phyloP scores from a whole-genome alignment of 2,113 vertebrate species.

The Vulpes vulpes region DNA sequence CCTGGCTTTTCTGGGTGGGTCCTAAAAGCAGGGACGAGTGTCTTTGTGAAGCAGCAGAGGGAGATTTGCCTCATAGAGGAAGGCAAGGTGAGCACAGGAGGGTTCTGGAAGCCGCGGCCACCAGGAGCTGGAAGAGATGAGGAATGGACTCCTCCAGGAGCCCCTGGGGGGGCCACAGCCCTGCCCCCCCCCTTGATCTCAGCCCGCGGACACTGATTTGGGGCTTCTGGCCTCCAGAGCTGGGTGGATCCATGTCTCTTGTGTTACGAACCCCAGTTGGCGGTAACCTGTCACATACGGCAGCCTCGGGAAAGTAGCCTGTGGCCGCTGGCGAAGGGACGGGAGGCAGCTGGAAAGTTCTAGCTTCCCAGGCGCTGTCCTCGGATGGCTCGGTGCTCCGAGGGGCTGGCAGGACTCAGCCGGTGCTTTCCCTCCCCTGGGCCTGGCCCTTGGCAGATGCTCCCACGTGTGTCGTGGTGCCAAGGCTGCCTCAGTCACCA shows the following conservation, averaged over 20 bases:
- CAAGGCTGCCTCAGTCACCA: not conserved
- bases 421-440: not conserved
- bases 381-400: not conserved
- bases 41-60: not conserved
- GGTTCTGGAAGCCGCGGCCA: not conserved
- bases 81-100: not conserved
- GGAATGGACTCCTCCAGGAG: not conserved
- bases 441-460: not conserved
- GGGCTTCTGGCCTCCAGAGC: not conserved
- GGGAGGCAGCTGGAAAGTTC: not conserved
- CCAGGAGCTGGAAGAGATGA: not conserved
- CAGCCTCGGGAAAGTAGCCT: not conserved
- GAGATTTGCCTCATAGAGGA: not conserved
- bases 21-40: not conserved
- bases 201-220: not conserved
- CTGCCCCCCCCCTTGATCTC: not conserved
- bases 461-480: accelerated
- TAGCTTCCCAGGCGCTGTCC: accelerated
- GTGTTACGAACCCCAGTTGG: not conserved
- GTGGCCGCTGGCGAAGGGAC: not conserved
- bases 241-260: not conserved
- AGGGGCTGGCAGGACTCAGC: not conserved
- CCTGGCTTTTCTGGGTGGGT: not conserved
- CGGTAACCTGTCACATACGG: not conserved
- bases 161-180: too few relatives aligned